phyloP scores from a whole-genome alignment of 2,113 vertebrate species.

The Anthoscopus minutus region DNA sequence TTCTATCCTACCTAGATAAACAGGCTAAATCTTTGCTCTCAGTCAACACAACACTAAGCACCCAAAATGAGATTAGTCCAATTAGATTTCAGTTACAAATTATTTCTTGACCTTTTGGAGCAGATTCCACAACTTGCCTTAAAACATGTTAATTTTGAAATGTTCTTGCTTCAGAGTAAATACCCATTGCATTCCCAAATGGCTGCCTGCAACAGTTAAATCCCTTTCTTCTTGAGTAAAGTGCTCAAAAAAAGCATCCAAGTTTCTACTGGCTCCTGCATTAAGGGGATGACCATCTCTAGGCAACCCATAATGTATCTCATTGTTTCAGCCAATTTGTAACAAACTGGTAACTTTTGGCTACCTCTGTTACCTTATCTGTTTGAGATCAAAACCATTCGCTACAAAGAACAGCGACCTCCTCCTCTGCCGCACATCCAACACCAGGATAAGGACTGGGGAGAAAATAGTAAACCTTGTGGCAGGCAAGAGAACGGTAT shows the following conservation, averaged over 20 bases:
- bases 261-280: background rate
- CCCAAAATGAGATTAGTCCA: background rate
- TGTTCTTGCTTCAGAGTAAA: background rate
- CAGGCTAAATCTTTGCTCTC: background rate
- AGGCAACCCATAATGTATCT: background rate
- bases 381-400: background rate
- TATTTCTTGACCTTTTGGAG: background rate
- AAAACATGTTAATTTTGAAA: background rate
- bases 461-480: background rate
- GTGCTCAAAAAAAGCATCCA: background rate
- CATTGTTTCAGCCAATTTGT: background rate
- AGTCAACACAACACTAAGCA: background rate
- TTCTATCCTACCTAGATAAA: background rate
- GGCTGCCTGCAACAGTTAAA: background rate
- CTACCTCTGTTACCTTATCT: background rate
- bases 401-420: background rate
- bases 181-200: background rate
- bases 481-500: background rate
- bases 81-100: background rate
- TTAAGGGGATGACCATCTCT: background rate
- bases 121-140: background rate
- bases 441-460: background rate
- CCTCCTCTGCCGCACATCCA: accelerated
- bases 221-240: background rate
- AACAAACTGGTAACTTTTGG: background rate